phyloP scores from a whole-genome alignment of 2,888 invertebrate genomes.

The Podotricha telesiphe region DNA sequence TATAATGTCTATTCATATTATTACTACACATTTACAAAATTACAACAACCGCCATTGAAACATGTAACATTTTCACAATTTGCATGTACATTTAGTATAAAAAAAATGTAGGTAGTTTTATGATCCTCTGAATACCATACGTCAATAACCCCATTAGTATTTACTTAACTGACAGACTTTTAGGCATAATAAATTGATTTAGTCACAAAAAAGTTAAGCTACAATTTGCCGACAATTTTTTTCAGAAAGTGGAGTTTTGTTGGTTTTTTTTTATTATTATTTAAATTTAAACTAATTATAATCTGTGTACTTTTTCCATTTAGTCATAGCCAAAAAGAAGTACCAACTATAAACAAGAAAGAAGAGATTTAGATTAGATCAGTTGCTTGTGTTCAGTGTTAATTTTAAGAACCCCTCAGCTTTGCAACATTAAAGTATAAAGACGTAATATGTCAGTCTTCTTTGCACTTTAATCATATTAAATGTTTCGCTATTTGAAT shows the following conservation, averaged over 20 bases:
- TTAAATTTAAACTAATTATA: not conserved
- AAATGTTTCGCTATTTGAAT: slow-evolving; percentile 29
- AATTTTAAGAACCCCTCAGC: slow-evolving; percentile 15
- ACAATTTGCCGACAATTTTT: slow-evolving; percentile 8
- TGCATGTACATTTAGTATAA: slow-evolving; percentile 1
- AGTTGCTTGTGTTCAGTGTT: slow-evolving; percentile 24
- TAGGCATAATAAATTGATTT: not conserved
- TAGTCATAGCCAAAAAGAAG: slow-evolving; percentile 21
- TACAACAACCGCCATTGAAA: not conserved
- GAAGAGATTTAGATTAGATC: slow-evolving; percentile 22
- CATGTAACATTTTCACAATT: not conserved
- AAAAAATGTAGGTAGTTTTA: not conserved
- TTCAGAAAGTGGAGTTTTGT: slow-evolving; percentile 20
- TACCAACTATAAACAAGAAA: slow-evolving; percentile 20
- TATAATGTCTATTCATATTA: not conserved
- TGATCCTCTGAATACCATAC: not conserved
- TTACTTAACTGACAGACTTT: not conserved
- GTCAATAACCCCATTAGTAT: not conserved
- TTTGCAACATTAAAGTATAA: slow-evolving; percentile 30
- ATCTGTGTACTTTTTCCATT: slow-evolving; percentile 21
- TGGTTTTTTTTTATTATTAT: not conserved
- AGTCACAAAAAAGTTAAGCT: not conserved
- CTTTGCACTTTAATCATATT: slow-evolving; percentile 28
- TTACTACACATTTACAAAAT: slow-evolving; percentile 1
- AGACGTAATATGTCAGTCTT: slow-evolving; percentile 16